A percentile compares a stretch with the other conserved stretches of the same genome.
Evolutionary conservation across 2,113 vertebrate species (phyloP).

Genomic region (Leptosomus discolor): DNA sequence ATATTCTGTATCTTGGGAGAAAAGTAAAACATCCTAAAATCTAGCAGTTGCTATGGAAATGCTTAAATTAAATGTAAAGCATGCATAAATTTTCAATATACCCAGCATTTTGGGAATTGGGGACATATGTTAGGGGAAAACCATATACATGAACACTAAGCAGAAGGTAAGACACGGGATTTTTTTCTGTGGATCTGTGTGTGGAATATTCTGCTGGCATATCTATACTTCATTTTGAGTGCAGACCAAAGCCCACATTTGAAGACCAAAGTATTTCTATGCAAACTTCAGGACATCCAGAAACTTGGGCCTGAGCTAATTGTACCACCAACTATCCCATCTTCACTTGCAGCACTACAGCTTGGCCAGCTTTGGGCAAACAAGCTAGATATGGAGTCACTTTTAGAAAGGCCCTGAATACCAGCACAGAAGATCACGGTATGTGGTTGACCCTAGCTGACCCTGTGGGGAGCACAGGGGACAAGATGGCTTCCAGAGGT

Average conservation of each 20-base stretch:
- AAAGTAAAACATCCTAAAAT: slow-evolving; percentile 36
- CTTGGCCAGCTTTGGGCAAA: not conserved
- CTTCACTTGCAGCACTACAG: not conserved
- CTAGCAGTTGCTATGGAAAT: slow-evolving; percentile 55
- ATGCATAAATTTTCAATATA: slow-evolving; percentile 42
- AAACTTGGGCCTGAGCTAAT: not conserved
- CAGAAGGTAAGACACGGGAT: not conserved
- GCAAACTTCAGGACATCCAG: not conserved
- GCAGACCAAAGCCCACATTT: not conserved
- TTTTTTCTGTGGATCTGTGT: not conserved
- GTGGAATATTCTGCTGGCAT: not conserved
- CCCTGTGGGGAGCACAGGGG: not conserved
- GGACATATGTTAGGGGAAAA: slow-evolving; percentile 22
- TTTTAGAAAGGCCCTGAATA: not conserved
- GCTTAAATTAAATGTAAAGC: slow-evolving; percentile 53
- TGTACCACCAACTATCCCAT: not conserved
- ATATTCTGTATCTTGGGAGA: not conserved
- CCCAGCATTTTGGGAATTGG: not conserved
- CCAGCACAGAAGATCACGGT: rapidly evolving
- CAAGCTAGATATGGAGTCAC: not conserved
- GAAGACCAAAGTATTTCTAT: not conserved
- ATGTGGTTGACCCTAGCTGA: not conserved
- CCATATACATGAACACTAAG: not conserved
- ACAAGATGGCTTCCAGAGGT: not conserved
- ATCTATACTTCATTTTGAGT: not conserved